Percentiles rank a stretch among this genome's conserved stretches.
Conservation (phyloP, 2,797 vertebrate genomes). For the Rhinatrema bivittatum region DNA sequence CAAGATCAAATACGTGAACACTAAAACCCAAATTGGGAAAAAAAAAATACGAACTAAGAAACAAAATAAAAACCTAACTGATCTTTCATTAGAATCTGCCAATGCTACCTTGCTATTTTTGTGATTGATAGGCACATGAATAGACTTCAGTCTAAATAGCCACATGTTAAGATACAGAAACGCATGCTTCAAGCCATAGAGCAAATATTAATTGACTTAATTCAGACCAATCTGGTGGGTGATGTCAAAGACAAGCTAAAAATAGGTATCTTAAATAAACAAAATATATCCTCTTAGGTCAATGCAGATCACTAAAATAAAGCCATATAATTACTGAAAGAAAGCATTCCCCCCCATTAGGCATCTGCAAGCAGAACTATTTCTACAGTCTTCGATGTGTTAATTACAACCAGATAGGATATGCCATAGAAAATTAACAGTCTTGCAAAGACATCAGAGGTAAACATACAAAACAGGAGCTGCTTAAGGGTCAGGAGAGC, state of each 20-base stretch:
- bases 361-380: constrained; percentile 45
- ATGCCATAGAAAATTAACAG: constrained; percentile 65
- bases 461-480: constrained; percentile 58
- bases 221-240: not conserved
- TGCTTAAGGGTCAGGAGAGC: constrained; percentile 55
- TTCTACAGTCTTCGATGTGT: constrained; percentile 50
- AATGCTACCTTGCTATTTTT: not conserved
- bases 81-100: not conserved
- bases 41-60: constrained; percentile 16
- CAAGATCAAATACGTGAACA: constrained; percentile 7
- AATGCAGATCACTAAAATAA: constrained; percentile 23
- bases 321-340: constrained; percentile 43
- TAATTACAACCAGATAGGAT: constrained; percentile 66
- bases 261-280: no score
- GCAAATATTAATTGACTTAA: constrained; percentile 7
- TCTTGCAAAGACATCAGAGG: constrained; percentile 55
- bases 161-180: no score
- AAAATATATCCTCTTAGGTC: constrained; percentile 22
- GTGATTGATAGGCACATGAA: not conserved
- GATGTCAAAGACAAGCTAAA: no score
- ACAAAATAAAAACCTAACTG: constrained; percentile 1
- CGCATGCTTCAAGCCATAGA: no score
- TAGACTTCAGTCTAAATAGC: no score
- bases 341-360: constrained; percentile 46
- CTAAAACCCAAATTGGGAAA: constrained; percentile 13